Base-by-base conservation (phyloP, 2,113 vertebrate species). In the Campylorhamphus procurvoides region DNA sequence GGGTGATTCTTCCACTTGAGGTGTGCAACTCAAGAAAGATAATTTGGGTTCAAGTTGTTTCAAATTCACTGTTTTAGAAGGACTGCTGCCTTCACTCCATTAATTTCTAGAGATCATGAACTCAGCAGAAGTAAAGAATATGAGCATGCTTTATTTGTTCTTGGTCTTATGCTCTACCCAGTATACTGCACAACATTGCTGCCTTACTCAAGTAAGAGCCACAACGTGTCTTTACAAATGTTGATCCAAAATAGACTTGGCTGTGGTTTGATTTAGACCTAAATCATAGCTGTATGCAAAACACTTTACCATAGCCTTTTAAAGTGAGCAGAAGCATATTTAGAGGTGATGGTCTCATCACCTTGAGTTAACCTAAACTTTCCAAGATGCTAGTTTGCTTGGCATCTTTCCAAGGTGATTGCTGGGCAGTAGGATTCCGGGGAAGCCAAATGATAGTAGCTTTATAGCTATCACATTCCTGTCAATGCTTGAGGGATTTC, bases 241-340 rank as follows among this genome's bases (percentile, higher is more conserved):
- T 33, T 42, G 77, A 58, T 85, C 75, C 12, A 46, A 89, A 96
- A 91, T 73, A 95, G 91, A 62, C 10, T 84, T 95, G 81, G 8
- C 74, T 50, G 39, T 53, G 33, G 15, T 83, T 79, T 79, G 71
- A 24, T 77, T 87, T 39, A 76, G 71, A 50, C 53, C 42, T 90
- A 73, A 82, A 87, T 73, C 39, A 22, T 72, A 63, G 9, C 80
- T 79, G 23, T 73, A 49, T 14, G 7, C 0, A 2, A 73, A 73
- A 39, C 33, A 58, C 44, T 64, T 80, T 40, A 52, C 62, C 25
- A 4, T 52, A 72, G 46, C 66, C 91, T 93, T 96, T 88, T 91
- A 83, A 79, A 94, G 78, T 0, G 0, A 87, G 63, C 29, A 47
- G 67, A 79, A 88, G 46, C 23, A 0, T 89, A 87, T 79, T 84